Evolutionary conservation across 2,113 vertebrate genomes (phyloP), one percentile per base, ranked within the genome.

Genomic region (Ochotona princeps): DNA sequence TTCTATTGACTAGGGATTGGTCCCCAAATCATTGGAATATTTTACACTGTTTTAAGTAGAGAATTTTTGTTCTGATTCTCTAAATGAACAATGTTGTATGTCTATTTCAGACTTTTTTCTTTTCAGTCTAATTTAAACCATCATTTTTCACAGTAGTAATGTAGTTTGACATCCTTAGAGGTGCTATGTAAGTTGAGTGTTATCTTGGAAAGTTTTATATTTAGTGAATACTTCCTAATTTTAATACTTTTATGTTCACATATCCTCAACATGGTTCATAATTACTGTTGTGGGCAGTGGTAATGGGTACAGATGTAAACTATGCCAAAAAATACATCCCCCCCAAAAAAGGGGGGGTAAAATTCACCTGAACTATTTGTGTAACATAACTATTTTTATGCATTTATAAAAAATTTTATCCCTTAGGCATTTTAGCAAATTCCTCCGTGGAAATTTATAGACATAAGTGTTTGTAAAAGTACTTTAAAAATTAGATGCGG

Each of bases 401-500:
- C 54, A 83, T 95, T 96, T 96, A 96, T 96, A 97, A 92, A 96
- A 96, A 97, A 92, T 1, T 1, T 5, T 44, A 93, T 92, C 84
- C 78, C 21, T 28, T 23, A 21, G 47, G 49, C 32, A 96, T 97
- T 95, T 96, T 96, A 97, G 97, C 97, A 92, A 93, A 85, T 21
- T 88, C 95, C 96, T 82, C 13, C 90, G 9, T 87, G 96, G 61
- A 44, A 25, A 97, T 63, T 80, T 88, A 83, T 87, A 96, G 18
- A 65, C 4, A 96, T 18, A 95, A 92, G 38, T 61, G 94, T 78
- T 95, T 97, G 80, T 38, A 94, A 93, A 95, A 94, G 35, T 72
- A 96, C 88, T 97, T 97, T 96, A 63, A 97, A 57, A 97, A 97
- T 97, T 96, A 97, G n/a, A 91, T 90, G 61, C 17, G 95, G 94